Base-by-base conservation (phyloP, 2,888 invertebrate genomes). In the Cenopis cana region DNA sequence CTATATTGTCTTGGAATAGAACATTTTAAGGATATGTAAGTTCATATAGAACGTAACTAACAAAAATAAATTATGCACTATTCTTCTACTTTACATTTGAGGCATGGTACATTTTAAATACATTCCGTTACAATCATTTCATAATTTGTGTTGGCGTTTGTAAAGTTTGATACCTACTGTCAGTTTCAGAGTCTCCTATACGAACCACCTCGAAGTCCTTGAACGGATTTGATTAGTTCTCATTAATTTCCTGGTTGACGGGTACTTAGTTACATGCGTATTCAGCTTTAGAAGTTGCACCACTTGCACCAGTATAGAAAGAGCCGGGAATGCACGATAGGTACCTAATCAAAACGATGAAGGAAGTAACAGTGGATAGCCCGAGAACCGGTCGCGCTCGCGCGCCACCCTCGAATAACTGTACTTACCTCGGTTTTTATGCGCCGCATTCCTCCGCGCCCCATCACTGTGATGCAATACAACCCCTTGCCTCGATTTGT, bases 381-480 rank as follows among this genome's bases (percentile, higher is more conserved):
- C 59, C 68, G 59, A 76, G 87, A 90, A 90, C 89, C 89, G 90
- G 89, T 85, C 75, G 72, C 69, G n/a, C n/a, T n/a, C n/a, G n/a
- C n/a, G n/a, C n/a, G 71, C 87, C 85, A 85, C 87, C 87, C 87
- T 85, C 85, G 82, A 76, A 79, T 92, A 93, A 91, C 93, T 89
- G 93, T 93, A 89, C 79, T 4, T 24, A n/a, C n/a, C 87, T 84
- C 85, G 86, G 85, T 88, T 89, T 93, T 89, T 87, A 85, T 88
- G 85, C 79, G 79, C 86, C 86, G 89, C 93, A 93, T 93, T 93
- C 93, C 91, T 80, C 77, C 84, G 89, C 89, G 88, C 87, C 90
- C 89, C 88, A 84, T 82, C 84, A 85, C 54, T 57, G 57, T 56
- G 65, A 66, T 54, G 68, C 66, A 66, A 66, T 59, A 41, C 70